These are phyloP conservation scores for Drosophila chauvacae DNA, from an alignment of 1,140 invertebrate species.

Conservation along the genomic window DNA sequence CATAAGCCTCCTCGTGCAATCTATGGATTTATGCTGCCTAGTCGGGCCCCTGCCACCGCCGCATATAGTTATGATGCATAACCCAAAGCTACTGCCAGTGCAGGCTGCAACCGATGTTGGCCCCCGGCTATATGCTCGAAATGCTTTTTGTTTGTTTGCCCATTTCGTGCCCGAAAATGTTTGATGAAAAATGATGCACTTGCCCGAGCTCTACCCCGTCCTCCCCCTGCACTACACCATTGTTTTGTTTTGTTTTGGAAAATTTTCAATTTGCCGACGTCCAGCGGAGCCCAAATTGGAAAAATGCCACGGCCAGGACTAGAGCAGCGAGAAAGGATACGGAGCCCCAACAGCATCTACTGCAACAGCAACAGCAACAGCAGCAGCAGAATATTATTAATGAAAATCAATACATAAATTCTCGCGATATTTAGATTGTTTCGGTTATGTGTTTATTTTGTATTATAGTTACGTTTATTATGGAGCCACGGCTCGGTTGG, in stretches of 20 bases:
- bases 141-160: conserved; percentile 72
- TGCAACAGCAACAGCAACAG: conserved; percentile 4
- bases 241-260: conserved; percentile 76
- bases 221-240: conserved; percentile 24
- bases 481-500: conserved; percentile 36
- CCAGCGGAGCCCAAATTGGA: conserved; percentile 77
- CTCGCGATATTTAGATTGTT: conserved; percentile 81
- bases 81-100: conserved; percentile 61
- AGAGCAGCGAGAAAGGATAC: conserved; percentile 17
- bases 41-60: conserved; percentile 22
- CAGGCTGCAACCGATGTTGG: conserved; percentile 52
- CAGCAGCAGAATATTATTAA: conserved; percentile 67
- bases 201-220: conserved; percentile 28
- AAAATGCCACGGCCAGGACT: conserved; percentile 67
- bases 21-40: conserved; percentile 78
- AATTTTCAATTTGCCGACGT: conserved; percentile 80
- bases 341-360: not conserved
- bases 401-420: conserved; percentile 83
- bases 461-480: conserved; percentile 82
- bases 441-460: conserved; percentile 81
- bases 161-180: conserved; percentile 28
- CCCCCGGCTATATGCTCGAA: conserved; percentile 52
- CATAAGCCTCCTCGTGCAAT: conserved; percentile 54
- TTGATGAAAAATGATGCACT: conserved; percentile 82
- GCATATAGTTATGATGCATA: conserved; percentile 79